Evolutionary conservation across 1,140 invertebrate genomes (phyloP).

Genomic region (Leptinotarsa texana): DNA sequence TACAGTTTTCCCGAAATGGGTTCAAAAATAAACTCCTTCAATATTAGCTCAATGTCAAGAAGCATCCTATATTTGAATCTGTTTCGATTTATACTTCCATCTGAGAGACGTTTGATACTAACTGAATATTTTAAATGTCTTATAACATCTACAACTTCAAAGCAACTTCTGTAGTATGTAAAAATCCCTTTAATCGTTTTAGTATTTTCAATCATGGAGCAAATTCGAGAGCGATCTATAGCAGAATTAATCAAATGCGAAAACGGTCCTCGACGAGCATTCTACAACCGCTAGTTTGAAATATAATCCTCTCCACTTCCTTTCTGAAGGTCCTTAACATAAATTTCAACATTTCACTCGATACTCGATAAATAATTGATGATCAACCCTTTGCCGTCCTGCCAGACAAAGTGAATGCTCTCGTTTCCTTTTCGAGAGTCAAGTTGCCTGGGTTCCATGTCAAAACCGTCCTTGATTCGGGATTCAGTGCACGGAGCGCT

Average conservation of each 20-base stretch:
- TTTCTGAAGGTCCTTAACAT: background rate
- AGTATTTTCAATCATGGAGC: too few relatives aligned
- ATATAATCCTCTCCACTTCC: slow-evolving; percentile 8
- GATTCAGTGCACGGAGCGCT: slow-evolving; percentile 24
- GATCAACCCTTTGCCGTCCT: slow-evolving; percentile 4
- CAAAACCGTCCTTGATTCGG: slow-evolving; percentile 13
- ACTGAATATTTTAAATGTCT: too few relatives aligned
- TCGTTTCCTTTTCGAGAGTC: slow-evolving; percentile 11
- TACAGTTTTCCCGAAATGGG: too few relatives aligned
- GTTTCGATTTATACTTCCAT: too few relatives aligned
- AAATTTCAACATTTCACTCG: slow-evolving; percentile 2
- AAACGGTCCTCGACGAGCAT: background rate
- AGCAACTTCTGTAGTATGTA: too few relatives aligned
- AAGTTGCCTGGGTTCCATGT: slow-evolving; percentile 11
- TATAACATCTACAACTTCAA: too few relatives aligned
- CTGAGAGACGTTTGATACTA: too few relatives aligned
- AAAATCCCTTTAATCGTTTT: too few relatives aligned
- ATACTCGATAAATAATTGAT: slow-evolving; percentile 10
- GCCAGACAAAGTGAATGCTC: slow-evolving; percentile 9
- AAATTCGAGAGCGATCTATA: background rate
- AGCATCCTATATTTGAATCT: too few relatives aligned
- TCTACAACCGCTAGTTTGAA: background rate
- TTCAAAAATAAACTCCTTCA: too few relatives aligned
- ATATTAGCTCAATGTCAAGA: too few relatives aligned
- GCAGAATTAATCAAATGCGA: background rate